Conservation (phyloP, 2,113 vertebrate species). For the Dicrurus megarhynchus region DNA sequence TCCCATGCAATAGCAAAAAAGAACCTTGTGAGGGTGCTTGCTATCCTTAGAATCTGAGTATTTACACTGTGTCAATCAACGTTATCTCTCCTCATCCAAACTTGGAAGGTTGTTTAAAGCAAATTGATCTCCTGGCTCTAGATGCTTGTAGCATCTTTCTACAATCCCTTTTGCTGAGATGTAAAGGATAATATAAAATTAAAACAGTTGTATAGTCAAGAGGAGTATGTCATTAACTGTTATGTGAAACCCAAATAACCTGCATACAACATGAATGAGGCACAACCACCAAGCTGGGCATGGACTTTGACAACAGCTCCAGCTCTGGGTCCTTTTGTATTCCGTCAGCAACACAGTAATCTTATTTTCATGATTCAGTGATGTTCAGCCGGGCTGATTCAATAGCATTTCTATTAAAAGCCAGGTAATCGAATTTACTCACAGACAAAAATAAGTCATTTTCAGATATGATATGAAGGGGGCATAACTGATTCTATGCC, state of each 20-base stretch:
- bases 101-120: not conserved
- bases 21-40: not conserved
- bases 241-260: not conserved
- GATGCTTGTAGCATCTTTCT: not conserved
- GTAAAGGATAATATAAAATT: not conserved
- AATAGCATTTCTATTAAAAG: slow-evolving; percentile 40
- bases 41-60: not conserved
- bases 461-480: not conserved
- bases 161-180: not conserved
- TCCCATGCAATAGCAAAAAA: not conserved
- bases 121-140: not conserved
- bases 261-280: not conserved
- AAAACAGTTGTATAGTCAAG: not conserved
- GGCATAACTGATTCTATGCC: not conserved
- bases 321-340: not conserved
- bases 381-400: not conserved
- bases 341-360: not conserved
- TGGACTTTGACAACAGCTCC: not conserved
- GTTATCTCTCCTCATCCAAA: not conserved
- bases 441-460: not conserved
- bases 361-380: not conserved
- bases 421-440: not conserved
- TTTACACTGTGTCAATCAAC: not conserved
- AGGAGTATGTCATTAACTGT: not conserved
- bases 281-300: not conserved